Conservation (phyloP, 2,113 vertebrate genomes). For the Ranitomeya variabilis region DNA sequence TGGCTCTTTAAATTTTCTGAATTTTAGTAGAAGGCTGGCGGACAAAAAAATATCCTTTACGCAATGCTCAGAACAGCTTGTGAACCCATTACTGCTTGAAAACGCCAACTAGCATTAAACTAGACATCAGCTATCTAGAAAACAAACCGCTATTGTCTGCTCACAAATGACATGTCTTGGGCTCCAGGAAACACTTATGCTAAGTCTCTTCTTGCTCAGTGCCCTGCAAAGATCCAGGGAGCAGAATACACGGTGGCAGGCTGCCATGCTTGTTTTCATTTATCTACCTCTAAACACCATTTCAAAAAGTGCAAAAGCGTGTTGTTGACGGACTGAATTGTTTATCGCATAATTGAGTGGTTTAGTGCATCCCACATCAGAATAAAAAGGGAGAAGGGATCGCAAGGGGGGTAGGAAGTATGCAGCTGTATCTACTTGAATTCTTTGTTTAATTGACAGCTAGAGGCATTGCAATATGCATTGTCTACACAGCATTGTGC, state of each 20-base stretch:
- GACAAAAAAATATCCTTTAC: slow-evolving; percentile 52
- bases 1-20: not conserved
- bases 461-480: slow-evolving; percentile 65
- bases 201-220: slow-evolving; percentile 61
- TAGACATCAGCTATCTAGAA: slow-evolving; percentile 71
- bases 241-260: slow-evolving; percentile 80
- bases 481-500: slow-evolving; percentile 65
- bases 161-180: slow-evolving; percentile 68
- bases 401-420: slow-evolving; percentile 57
- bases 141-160: slow-evolving; percentile 73
- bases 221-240: slow-evolving; percentile 71
- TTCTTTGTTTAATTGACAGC: slow-evolving; percentile 69
- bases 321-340: slow-evolving; percentile 90
- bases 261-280: slow-evolving; percentile 87
- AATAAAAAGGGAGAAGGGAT: slow-evolving; percentile 73
- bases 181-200: slow-evolving; percentile 55
- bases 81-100: slow-evolving; percentile 66
- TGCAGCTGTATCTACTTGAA: slow-evolving; percentile 73
- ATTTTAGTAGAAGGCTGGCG: not conserved
- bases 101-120: slow-evolving; percentile 72
- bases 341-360: slow-evolving; percentile 88
- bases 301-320: slow-evolving; percentile 98
- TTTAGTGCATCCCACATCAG: slow-evolving; percentile 84
- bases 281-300: slow-evolving; percentile 88
- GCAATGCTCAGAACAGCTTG: slow-evolving; percentile 66